A percentile compares a stretch with the other conserved stretches of the same genome.
phyloP scores from a whole-genome alignment of 2,888 invertebrate genomes.

The Ormyrus labotus region DNA sequence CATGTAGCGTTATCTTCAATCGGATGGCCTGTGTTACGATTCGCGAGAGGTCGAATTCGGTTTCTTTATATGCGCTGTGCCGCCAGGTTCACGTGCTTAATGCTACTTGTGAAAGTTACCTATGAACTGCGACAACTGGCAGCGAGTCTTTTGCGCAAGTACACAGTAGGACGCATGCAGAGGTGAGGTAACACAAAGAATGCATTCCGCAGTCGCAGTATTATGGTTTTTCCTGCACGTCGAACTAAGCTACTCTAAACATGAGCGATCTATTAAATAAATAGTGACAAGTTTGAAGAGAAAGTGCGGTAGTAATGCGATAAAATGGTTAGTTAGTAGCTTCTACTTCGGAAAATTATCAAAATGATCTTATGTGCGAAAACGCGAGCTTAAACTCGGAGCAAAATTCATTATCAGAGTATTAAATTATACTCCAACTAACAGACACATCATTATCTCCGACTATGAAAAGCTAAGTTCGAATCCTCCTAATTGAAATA shows the following conservation, averaged over 20 bases:
- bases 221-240: constrained; percentile 32
- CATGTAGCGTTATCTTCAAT: constrained; percentile 28
- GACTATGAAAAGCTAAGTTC: too few relatives aligned
- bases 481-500: constrained; percentile 18
- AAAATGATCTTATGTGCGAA: too few relatives aligned
- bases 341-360: too few relatives aligned
- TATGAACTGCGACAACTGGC: constrained; percentile 29
- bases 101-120: constrained; percentile 36
- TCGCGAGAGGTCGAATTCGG: constrained; percentile 31
- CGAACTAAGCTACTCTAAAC: constrained; percentile 3
- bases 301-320: too few relatives aligned
- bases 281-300: too few relatives aligned
- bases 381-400: too few relatives aligned
- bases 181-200: constrained; percentile 46
- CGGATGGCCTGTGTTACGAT: constrained; percentile 32
- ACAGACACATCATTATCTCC: too few relatives aligned
- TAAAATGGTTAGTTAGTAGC: too few relatives aligned
- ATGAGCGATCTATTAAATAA: not conserved
- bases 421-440: too few relatives aligned
- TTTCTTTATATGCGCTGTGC: not conserved
- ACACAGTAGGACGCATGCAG: constrained; percentile 18
- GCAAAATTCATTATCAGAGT: too few relatives aligned
- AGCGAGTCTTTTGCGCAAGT: constrained; percentile 14
- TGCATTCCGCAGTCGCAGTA: constrained; percentile 60
- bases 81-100: constrained; percentile 13